A percentile compares a stretch with the other conserved stretches of the same genome.
phyloP scores from a whole-genome alignment of 2,888 invertebrate species.

The Cantharis lateralis region DNA sequence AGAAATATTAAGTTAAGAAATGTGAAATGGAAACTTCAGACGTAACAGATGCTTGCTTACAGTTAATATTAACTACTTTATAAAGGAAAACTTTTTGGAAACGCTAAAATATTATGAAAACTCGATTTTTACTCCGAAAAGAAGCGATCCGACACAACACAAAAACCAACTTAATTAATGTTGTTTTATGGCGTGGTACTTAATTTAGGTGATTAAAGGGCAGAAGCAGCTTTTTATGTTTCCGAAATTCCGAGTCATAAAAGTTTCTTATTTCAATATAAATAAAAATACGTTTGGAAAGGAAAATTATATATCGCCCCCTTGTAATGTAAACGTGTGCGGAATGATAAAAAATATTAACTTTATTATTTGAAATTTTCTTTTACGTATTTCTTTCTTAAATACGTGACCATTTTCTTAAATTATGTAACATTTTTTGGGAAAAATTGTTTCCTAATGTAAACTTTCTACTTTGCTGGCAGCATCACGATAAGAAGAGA shows the following conservation, averaged over 20 bases:
- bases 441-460: background rate
- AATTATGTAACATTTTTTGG: background rate
- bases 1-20: background rate
- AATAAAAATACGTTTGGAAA: background rate
- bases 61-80: constrained; percentile 14
- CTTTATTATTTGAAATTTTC: background rate
- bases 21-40: constrained; percentile 12
- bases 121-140: background rate
- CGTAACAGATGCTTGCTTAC: constrained; percentile 14
- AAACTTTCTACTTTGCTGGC: background rate
- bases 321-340: background rate
- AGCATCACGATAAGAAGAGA: background rate
- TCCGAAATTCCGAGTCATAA: background rate
- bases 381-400: background rate
- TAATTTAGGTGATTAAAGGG: background rate
- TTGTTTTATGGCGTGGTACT: background rate
- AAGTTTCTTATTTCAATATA: background rate
- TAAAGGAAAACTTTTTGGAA: background rate
- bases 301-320: background rate
- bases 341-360: constrained; percentile 1
- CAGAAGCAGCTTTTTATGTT: background rate
- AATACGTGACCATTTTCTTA: background rate
- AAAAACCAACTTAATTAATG: background rate
- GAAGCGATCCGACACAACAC: background rate
- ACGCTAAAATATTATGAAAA: background rate